Base-by-base conservation (phyloP, 2,888 invertebrate genomes). In the Lepetodrilus schrolli region DNA sequence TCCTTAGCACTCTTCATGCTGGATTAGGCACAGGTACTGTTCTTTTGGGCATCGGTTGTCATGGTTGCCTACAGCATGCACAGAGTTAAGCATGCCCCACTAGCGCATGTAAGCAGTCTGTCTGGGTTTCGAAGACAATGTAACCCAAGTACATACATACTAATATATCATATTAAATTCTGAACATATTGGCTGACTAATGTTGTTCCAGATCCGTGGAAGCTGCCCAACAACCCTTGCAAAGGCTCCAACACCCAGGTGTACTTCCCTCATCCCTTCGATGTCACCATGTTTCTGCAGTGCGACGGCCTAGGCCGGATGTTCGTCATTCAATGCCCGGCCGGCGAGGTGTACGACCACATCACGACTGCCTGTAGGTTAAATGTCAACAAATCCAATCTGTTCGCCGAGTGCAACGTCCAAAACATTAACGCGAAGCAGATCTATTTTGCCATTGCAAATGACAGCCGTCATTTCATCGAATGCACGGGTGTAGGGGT, bases 401-500 rank as follows among this genome's bases (percentile, higher is more conserved):
- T n/a, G n/a, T n/a, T n/a, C n/a, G n/a, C 73, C 58, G 84, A 81
- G 75, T 85, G 83, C 5, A 87, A 86, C 74, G 83, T 83, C 2
- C 72, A 72, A 7, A 78, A 80, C 43, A 84, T 81, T 72, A 73
- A 80, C 4, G 80, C 78, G 37, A 85, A 85, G 0, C 75, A 77
- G 21, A 76, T 83, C 66, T 88, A 84, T 80, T 85, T 83, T 73
- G 76, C 82, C 13, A 70, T 82, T 23, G 30, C 74, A 30, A 73
- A 72, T 21, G 79, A 82, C 65, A 76, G 75, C 4, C 75, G 72
- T 30, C 78, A 80, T 73, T 87, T 83, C 75, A 82, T 84, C 74
- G 84, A 85, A 75, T 87, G 86, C 73, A 83, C 83, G 48, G 75
- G 82, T 0, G 81, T 80, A 75, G 83, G 85, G 5, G 79, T 81